Conservation (phyloP, 2,888 invertebrate species). For the Ectemnius continuus region DNA sequence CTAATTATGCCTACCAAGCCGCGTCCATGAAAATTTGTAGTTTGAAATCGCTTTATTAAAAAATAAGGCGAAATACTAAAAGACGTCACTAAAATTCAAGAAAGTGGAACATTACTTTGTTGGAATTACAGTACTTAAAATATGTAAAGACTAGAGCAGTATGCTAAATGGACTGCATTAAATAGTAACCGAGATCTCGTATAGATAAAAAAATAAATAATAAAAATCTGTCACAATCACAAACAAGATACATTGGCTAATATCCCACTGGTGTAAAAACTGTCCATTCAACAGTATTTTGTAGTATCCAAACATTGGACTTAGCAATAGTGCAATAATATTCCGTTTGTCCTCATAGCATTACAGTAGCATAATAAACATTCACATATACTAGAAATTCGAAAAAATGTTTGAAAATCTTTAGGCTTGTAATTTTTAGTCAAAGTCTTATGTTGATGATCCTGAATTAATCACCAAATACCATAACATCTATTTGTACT, state of each 20-base stretch:
- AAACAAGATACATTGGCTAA: constrained; percentile 38
- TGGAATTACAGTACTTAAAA: constrained; percentile 49
- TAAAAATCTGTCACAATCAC: constrained; percentile 50
- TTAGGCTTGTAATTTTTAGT: constrained; percentile 54
- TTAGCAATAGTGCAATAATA: constrained; percentile 39
- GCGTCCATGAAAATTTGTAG: too few species aligned
- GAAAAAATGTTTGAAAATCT: constrained; percentile 43
- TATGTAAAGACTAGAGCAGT: constrained; percentile 62
- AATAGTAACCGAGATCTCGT: constrained; percentile 33
- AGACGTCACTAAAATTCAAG: too few species aligned
- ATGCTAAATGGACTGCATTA: constrained; percentile 52
- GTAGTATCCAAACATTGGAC: constrained; percentile 52
- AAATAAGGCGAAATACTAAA: too few species aligned
- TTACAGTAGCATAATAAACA: constrained; percentile 38
- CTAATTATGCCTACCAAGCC: too few species aligned
- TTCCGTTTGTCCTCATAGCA: constrained; percentile 30
- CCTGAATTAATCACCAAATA: constrained; percentile 45
- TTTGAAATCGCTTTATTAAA: too few species aligned
- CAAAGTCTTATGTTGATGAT: constrained; percentile 53
- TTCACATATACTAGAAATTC: constrained; percentile 48
- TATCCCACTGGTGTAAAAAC: constrained; percentile 32
- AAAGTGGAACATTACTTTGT: constrained; percentile 9
- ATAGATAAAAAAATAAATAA: constrained; percentile 45
- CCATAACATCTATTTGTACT: constrained; percentile 62
- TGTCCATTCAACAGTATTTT: constrained; percentile 40